Evolutionary conservation across 2,797 vertebrate species (phyloP).

Genomic region (Smutsia temminckii): DNA sequence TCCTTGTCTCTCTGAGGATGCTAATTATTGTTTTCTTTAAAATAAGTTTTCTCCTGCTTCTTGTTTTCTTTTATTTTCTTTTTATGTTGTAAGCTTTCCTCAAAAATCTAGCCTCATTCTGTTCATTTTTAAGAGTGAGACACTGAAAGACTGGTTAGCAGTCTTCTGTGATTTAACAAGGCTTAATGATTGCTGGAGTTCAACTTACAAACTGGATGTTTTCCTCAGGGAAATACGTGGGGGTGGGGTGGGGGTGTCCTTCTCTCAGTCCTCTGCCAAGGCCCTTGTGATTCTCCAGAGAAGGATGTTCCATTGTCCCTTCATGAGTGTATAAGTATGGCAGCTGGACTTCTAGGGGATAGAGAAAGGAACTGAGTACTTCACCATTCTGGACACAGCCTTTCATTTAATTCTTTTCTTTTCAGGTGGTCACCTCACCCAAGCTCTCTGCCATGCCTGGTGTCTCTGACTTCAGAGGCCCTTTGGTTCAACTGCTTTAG

Average conservation of each 20-base stretch:
- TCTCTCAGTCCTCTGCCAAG: rapidly evolving
- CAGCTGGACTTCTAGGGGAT: background rate
- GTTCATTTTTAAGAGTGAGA: background rate
- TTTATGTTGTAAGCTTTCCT: conserved; percentile 1
- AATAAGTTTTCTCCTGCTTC: background rate
- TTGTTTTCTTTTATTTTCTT: background rate
- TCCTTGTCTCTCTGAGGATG: background rate
- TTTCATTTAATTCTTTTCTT: background rate
- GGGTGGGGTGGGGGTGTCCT: background rate
- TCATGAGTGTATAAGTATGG: background rate
- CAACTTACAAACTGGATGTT: background rate
- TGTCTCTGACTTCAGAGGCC: background rate
- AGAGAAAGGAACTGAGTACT: rapidly evolving
- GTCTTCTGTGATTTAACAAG: background rate
- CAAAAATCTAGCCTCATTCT: background rate
- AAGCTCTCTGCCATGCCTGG: background rate
- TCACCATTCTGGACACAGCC: background rate
- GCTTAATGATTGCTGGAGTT: background rate
- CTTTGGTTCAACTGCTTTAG: background rate
- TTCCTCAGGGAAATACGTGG: background rate
- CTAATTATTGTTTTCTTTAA: conserved; percentile 44
- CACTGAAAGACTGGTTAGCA: background rate
- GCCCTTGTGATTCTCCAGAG: background rate
- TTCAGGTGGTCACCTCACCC: background rate
- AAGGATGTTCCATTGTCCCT: background rate